Conservation (phyloP, 2,113 vertebrate species). For the Pangasianodon gigas region DNA sequence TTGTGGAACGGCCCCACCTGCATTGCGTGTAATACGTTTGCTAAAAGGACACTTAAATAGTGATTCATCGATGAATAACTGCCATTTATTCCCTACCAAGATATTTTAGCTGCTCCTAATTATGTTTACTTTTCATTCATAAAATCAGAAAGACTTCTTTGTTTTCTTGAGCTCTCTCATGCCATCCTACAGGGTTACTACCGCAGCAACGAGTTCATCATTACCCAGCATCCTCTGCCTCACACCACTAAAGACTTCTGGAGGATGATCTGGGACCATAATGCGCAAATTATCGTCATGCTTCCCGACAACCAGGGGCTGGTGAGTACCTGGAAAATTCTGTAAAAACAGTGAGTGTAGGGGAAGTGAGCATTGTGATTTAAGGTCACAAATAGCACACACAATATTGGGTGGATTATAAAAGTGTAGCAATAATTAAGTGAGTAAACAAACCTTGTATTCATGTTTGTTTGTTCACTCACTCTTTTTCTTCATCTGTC, state of each 20-base stretch:
- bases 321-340: slow-evolving; percentile 70
- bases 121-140: neutral
- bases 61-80: neutral
- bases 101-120: neutral
- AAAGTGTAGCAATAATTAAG: neutral
- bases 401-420: neutral
- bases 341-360: no score
- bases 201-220: slow-evolving; percentile 93
- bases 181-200: slow-evolving; percentile 82
- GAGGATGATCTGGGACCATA: slow-evolving; percentile 98
- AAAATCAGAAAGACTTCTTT: neutral
- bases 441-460: neutral
- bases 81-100: neutral
- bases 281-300: slow-evolving; percentile 95
- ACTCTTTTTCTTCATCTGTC: neutral
- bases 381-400: neutral
- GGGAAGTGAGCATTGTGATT: neutral
- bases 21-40: neutral
- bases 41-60: neutral
- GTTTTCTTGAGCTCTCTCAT: slow-evolving; percentile 7
- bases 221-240: slow-evolving; percentile 94
- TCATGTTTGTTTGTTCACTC: neutral
- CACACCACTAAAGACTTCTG: slow-evolving; percentile 96
- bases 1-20: neutral
- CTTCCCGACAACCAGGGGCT: slow-evolving; percentile 90